Percentiles rank a stretch among this genome's conserved stretches.
These are phyloP conservation scores for Aphodius sticticus DNA, from an alignment of 2,888 invertebrate genomes.

Conservation along the genomic window DNA sequence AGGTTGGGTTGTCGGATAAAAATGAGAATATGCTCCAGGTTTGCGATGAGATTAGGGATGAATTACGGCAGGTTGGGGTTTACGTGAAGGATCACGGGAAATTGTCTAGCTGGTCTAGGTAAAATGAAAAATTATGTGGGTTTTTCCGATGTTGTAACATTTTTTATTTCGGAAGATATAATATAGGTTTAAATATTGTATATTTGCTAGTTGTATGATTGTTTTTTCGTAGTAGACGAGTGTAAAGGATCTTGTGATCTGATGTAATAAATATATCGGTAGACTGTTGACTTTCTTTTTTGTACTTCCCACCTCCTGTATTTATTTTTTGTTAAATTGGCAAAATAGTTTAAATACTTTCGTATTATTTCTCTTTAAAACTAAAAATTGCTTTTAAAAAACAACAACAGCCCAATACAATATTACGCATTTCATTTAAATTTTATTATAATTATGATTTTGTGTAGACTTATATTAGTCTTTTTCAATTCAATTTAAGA, in stretches of 20 bases:
- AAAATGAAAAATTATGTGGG: constrained; percentile 19
- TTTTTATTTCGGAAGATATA: background rate
- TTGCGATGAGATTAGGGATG: constrained; percentile 73
- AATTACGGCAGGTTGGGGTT: constrained; percentile 69
- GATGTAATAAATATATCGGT: background rate
- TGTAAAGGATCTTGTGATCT: background rate
- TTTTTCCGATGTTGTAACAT: background rate
- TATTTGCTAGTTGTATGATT: constrained; percentile 10
- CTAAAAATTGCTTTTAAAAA: too few species aligned
- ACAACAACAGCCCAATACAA: too few species aligned
- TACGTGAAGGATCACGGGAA: constrained; percentile 74
- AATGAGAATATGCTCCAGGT: constrained; percentile 68
- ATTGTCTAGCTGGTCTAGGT: constrained; percentile 65
- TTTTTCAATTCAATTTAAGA: too few species aligned
- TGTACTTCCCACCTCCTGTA: background rate
- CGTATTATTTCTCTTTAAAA: too few species aligned
- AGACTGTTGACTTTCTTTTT: background rate
- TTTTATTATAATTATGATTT: too few species aligned
- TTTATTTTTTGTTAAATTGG: too few species aligned
- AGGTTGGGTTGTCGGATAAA: constrained; percentile 65
- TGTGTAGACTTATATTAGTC: too few species aligned
- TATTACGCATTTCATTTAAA: too few species aligned
- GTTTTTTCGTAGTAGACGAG: background rate
- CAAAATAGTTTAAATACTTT: too few species aligned
- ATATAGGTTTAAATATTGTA: constrained; percentile 14